Conservation (phyloP, 1,140 invertebrate species). For the Acarapis woodi region DNA sequence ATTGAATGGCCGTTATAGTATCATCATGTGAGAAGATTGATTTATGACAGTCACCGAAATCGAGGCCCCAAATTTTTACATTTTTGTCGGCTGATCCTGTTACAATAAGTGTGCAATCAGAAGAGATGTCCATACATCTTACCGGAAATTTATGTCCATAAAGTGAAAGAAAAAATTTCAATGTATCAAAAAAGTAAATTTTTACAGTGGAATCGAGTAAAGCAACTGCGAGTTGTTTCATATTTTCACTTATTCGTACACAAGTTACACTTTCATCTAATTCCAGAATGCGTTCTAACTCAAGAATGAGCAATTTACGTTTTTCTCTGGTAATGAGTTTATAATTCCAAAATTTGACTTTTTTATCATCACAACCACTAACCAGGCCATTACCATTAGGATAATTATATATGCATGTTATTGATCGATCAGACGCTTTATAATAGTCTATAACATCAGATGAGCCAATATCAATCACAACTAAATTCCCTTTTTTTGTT, state of each 20-base stretch:
- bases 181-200: constrained; percentile 71
- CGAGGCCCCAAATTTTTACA: constrained; percentile 90
- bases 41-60: constrained; percentile 82
- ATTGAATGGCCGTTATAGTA: constrained; percentile 56
- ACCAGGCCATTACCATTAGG: constrained; percentile 43
- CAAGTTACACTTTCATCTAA: constrained; percentile 57
- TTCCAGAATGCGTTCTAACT: constrained; percentile 48
- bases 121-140: constrained; percentile 69
- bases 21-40: constrained; percentile 63
- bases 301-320: constrained; percentile 31
- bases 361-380: constrained; percentile 57
- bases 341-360: constrained; percentile 80
- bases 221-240: constrained; percentile 57
- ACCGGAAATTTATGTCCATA: constrained; percentile 93
- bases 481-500: constrained; percentile 49
- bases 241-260: constrained; percentile 44
- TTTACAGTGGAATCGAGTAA: constrained; percentile 77
- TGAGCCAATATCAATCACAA: constrained; percentile 57
- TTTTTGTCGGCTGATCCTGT: constrained; percentile 85
- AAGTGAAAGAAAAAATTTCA: constrained; percentile 82
- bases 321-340: constrained; percentile 24
- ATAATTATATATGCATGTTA: constrained; percentile 42
- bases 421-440: constrained; percentile 38
- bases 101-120: constrained; percentile 56
- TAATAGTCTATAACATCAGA: constrained; percentile 30